Evolutionary conservation across 2,888 invertebrate species (phyloP).

Genomic region (Parascotia fuliginaria): DNA sequence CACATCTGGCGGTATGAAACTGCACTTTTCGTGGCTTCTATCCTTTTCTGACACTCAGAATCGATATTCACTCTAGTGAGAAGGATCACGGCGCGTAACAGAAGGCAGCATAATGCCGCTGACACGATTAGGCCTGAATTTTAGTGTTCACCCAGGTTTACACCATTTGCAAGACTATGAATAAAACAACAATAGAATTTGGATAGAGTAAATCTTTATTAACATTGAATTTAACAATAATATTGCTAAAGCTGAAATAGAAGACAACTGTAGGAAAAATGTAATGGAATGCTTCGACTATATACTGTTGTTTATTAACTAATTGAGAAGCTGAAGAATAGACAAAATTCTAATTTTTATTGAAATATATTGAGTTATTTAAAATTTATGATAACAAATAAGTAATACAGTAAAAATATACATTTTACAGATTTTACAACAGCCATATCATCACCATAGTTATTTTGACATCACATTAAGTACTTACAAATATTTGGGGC

Average conservation of each 20-base stretch:
- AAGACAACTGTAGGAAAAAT: constrained; percentile 4
- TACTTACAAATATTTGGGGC: not conserved
- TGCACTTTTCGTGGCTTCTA: too few relatives aligned
- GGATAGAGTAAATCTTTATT: constrained; percentile 40
- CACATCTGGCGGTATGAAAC: too few relatives aligned
- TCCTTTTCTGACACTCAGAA: too few relatives aligned
- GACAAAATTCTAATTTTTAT: constrained; percentile 9
- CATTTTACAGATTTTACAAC: constrained; percentile 36
- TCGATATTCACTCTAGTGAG: too few relatives aligned
- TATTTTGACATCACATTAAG: constrained; percentile 49
- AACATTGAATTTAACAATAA: constrained; percentile 27
- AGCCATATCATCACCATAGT: constrained; percentile 57
- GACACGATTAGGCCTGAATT: too few relatives aligned
- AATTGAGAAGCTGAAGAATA: constrained; percentile 13
- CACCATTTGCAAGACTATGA: not conserved
- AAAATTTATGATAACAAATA: constrained; percentile 15
- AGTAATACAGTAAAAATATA: constrained; percentile 37
- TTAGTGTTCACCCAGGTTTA: too few relatives aligned
- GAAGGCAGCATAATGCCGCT: too few relatives aligned
- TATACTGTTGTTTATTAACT: constrained; percentile 3
- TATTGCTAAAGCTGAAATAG: constrained; percentile 19
- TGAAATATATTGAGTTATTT: constrained; percentile 2
- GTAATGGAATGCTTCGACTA: constrained; percentile 38
- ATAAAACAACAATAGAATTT: not conserved
- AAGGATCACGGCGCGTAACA: too few relatives aligned